Evolutionary conservation across 2,113 vertebrate genomes (phyloP).

Genomic region (Girardinichthys multiradiatus): DNA sequence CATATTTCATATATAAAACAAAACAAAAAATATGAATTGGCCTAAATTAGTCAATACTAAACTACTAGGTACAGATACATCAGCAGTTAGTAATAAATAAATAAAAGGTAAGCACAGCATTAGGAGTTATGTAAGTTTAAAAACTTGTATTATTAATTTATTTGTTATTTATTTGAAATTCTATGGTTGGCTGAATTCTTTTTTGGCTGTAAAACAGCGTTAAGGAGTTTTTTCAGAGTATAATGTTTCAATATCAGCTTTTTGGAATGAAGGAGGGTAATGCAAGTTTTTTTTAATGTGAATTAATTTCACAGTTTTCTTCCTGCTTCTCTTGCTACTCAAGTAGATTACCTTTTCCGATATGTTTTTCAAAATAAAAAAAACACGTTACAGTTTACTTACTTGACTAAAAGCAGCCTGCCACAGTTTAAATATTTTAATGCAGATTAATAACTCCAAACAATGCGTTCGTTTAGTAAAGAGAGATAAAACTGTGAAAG

Average conservation of each 20-base stretch:
- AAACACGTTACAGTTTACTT: background rate
- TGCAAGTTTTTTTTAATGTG: background rate
- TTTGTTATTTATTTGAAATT: background rate
- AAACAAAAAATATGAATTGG: too few species aligned
- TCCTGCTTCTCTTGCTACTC: background rate
- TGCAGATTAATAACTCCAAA: background rate
- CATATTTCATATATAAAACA: too few species aligned
- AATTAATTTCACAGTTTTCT: background rate
- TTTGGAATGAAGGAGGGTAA: too few species aligned
- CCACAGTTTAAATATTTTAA: background rate
- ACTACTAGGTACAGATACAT: too few species aligned
- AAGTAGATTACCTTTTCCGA: background rate
- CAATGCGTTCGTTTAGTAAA: background rate
- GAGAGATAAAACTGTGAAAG: background rate
- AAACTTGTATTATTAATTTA: background rate
- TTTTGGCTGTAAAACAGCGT: background rate
- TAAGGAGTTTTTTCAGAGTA: background rate
- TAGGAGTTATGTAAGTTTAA: too few species aligned
- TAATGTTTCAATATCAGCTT: too few species aligned
- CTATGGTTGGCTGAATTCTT: background rate
- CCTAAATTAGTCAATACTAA: too few species aligned
- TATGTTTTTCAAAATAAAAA: conserved; percentile 38
- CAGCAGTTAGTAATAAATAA: too few species aligned
- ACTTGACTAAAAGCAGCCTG: background rate
- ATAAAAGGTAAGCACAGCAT: too few species aligned